These are phyloP conservation scores for Artibeus lituratus DNA, from an alignment of 2,797 vertebrate genomes.

Conservation along the genomic window DNA sequence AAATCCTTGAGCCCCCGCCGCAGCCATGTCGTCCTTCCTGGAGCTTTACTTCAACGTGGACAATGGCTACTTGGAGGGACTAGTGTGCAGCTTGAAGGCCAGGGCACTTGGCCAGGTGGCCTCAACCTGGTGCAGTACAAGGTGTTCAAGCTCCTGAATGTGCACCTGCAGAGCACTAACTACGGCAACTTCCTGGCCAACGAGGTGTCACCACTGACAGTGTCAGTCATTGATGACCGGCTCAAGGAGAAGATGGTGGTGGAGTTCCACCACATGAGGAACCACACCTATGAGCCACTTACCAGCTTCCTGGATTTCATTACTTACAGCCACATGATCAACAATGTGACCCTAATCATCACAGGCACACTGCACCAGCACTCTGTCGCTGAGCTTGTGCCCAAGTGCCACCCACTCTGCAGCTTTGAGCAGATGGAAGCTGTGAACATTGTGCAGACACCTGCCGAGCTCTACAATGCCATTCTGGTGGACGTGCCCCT, in stretches of 20 bases:
- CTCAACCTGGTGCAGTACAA: constrained; percentile 97
- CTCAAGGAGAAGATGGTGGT: constrained; percentile 99
- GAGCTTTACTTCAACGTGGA: constrained; percentile 98
- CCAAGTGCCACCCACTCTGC: constrained; percentile 97
- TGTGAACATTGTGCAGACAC: constrained; percentile 98
- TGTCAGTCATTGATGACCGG: constrained; percentile 98
- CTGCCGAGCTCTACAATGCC: constrained; percentile 98
- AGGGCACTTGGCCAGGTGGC: constrained; percentile 93
- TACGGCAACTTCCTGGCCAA: constrained; percentile 98
- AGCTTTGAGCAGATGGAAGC: constrained; percentile 99
- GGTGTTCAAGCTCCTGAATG: constrained; percentile 95
- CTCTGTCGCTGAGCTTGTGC: constrained; percentile 95
- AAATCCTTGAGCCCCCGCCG: constrained; percentile 62
- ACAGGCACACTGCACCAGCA: constrained; percentile 98
- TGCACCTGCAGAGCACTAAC: constrained; percentile 98
- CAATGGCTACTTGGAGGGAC: constrained; percentile 95
- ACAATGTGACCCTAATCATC: constrained; percentile 98
- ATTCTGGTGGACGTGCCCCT: constrained; percentile 98
- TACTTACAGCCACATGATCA: constrained; percentile 98
- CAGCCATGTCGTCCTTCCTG: constrained; percentile 91
- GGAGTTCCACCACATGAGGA: constrained; percentile 99
- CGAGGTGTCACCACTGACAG: constrained; percentile 94
- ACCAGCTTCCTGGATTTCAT: constrained; percentile 70
- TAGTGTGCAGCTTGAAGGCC: constrained; percentile 96
- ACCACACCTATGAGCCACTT: constrained; percentile 96